A percentile compares a stretch with the other conserved stretches of the same genome.
Conservation (phyloP, 1,140 invertebrate species). For the Aphidius gifuensis region DNA sequence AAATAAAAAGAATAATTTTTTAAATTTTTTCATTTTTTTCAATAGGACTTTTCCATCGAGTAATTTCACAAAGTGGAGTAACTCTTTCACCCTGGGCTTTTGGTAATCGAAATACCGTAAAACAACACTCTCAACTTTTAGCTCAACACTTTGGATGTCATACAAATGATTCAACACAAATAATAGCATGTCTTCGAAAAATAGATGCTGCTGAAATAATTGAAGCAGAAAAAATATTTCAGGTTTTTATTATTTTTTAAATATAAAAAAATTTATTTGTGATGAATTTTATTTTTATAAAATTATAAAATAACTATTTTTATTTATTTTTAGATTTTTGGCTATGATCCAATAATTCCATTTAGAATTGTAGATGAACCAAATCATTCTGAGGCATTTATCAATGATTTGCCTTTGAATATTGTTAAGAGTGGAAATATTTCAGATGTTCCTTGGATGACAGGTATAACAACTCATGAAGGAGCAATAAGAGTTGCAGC, state of each 20-base stretch:
- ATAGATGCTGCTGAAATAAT: conserved; percentile 62
- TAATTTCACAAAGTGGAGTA: conserved; percentile 76
- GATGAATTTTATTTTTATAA: conserved; percentile 51
- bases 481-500: conserved; percentile 54
- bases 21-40: not conserved
- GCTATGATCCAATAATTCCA: conserved; percentile 69
- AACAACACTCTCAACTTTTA: conserved; percentile 61
- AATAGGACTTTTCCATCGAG: conserved; percentile 69
- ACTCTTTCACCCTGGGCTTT: conserved; percentile 75
- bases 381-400: conserved; percentile 62
- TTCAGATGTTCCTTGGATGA: conserved; percentile 62
- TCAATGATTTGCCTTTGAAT: conserved; percentile 58
- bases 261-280: not conserved
- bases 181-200: conserved; percentile 62
- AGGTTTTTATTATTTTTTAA: not conserved
- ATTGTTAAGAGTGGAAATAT: conserved; percentile 50
- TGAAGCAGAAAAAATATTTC: conserved; percentile 26
- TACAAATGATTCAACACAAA: conserved; percentile 47
- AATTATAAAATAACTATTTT: not conserved
- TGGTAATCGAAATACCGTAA: conserved; percentile 60
- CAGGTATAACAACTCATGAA: conserved; percentile 65
- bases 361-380: conserved; percentile 71
- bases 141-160: conserved; percentile 62
- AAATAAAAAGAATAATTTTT: too few relatives aligned
- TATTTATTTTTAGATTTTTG: conserved; percentile 40